phyloP scores from a whole-genome alignment of 1,140 invertebrate genomes.

The Heliconius hermathena region DNA sequence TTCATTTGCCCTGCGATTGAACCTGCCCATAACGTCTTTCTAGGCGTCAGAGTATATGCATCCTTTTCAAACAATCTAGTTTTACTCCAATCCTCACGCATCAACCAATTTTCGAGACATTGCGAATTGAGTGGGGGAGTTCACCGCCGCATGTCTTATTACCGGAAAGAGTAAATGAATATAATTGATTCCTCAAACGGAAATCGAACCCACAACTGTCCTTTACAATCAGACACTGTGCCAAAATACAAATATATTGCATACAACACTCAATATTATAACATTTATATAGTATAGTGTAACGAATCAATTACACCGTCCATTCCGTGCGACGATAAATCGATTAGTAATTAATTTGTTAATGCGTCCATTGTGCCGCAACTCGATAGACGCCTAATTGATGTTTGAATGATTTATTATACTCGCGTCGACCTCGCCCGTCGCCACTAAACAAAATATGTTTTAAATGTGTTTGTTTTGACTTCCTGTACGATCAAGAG shows the following conservation, averaged over 20 bases:
- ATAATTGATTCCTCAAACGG: too few species aligned
- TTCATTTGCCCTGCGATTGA: too few species aligned
- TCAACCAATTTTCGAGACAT: too few species aligned
- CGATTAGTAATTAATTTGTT: conserved; percentile 25
- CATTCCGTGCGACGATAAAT: conserved; percentile 5
- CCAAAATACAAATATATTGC: not conserved
- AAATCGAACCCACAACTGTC: too few species aligned
- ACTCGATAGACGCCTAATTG: conserved; percentile 17
- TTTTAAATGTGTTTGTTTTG: not conserved
- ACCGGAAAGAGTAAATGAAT: too few species aligned
- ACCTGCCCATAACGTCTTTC: too few species aligned
- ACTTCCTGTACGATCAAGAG: not conserved
- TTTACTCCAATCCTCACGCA: too few species aligned
- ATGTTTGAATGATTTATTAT: conserved; percentile 23
- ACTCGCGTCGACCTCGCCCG: not conserved
- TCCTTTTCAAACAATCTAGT: too few species aligned
- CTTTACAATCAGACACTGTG: too few species aligned
- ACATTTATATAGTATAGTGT: not conserved
- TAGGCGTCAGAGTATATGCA: too few species aligned
- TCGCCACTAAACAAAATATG: not conserved
- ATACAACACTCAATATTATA: not conserved
- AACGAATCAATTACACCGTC: conserved; percentile 20
- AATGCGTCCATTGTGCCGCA: conserved; percentile 19
- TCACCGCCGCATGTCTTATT: too few species aligned
- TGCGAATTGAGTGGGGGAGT: too few species aligned